Base-by-base conservation (phyloP, 1,140 invertebrate genomes). In the Coelopa frigida region DNA sequence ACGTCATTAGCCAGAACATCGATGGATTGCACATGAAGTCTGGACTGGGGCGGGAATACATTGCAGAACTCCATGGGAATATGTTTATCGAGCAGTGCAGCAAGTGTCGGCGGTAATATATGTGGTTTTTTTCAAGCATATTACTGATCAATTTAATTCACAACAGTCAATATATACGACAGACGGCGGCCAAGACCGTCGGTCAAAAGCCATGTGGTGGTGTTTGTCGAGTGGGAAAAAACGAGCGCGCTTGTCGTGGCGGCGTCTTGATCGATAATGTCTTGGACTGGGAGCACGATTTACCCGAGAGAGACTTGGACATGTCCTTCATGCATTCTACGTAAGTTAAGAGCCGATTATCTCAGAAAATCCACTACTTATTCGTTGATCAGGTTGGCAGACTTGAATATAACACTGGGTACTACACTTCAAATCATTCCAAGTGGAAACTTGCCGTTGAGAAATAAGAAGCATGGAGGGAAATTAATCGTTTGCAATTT, bases 361-460 rank as follows among this genome's bases (percentile, higher is more conserved):
- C 3, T 38, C 49, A 49, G 31, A 39, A 11, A 46, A 18, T n/a
- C n/a, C n/a, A n/a, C 21, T 43, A 21, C 45, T 48, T 26, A 11
- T 18, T 18, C 35, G 20, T 17, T 26, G 75, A 76, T 46, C 59
- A 91, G 87, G 57, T 75, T 89, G 58, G 85, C 92, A 21, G 93
- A 98, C 74, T 71, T 98, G 21, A 91, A 87, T 69, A 84, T 98
- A 57, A 93, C 90, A 57, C 73, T 99, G 37, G 96, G 96, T 29
- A 97, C 94, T 29, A 96, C 94, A 15, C 73, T 98, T 33, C 95
- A 99, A 80, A 99, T 99, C 56, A 80, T 94, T 56, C 96, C 96
- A 39, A 94, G 92, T 74, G 94, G 93, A 24, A 93, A 93, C 71
- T 74, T 99, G 50, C 96, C 96, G 23, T 68, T 96, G 15, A 78